These are phyloP conservation scores for Laticauda laticaudata DNA, from an alignment of 2,113 vertebrate genomes.

Conservation along the genomic window DNA sequence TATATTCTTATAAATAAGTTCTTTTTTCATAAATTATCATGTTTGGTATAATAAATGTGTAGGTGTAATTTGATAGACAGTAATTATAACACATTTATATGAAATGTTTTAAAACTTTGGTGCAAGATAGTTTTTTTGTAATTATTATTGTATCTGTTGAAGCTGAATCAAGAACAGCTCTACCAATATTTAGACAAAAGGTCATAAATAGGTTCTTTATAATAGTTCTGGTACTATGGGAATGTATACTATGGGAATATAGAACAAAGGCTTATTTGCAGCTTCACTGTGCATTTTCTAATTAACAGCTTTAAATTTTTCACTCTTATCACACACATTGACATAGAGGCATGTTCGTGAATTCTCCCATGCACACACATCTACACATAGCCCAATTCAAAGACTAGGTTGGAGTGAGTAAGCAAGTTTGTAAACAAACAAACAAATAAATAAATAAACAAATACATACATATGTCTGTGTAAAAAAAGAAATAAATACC, in stretches of 20 bases:
- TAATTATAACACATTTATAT: background rate
- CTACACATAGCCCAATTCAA: background rate
- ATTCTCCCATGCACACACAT: background rate
- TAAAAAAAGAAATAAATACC: background rate
- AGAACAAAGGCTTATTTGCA: background rate
- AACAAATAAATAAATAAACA: too few species aligned
- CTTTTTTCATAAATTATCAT: background rate
- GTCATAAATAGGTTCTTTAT: background rate
- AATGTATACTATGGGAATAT: background rate
- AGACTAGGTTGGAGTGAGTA: background rate
- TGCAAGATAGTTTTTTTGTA: background rate
- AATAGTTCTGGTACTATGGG: background rate
- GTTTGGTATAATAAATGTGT: background rate
- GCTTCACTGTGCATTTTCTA: background rate
- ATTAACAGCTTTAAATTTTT: background rate
- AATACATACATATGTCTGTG: background rate
- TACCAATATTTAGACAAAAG: background rate
- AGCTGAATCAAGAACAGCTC: background rate
- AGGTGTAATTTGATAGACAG: background rate
- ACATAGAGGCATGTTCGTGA: background rate
- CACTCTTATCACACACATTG: background rate
- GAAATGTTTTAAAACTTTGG: background rate
- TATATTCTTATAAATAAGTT: background rate
- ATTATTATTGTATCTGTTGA: background rate
- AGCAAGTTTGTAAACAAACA: too few species aligned